Evolutionary conservation across 2,797 vertebrate genomes (phyloP).

Genomic region (Pantherophis alleghaniensis): DNA sequence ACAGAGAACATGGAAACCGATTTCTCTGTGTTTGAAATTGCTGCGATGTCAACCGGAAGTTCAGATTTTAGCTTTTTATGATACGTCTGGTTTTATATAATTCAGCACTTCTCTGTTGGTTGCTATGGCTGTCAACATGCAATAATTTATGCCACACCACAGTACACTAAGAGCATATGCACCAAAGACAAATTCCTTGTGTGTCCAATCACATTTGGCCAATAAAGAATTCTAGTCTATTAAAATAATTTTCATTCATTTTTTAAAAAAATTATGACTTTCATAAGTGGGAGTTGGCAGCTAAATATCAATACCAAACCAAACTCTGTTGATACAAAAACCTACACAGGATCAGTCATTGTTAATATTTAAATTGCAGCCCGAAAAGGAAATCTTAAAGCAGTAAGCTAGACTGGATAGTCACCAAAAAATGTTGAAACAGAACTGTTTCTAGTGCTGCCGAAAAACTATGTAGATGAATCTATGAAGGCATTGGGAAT

Average conservation of each 20-base stretch:
- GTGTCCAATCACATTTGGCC: too few species aligned
- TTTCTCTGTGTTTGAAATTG: too few species aligned
- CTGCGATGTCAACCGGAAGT: too few species aligned
- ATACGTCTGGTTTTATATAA: not conserved
- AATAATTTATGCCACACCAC: not conserved
- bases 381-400: not conserved
- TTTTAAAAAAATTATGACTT: too few species aligned
- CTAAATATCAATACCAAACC: not conserved
- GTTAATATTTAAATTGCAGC: not conserved
- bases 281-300: not conserved
- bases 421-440: not conserved
- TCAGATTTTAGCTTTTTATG: not conserved
- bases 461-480: not conserved
- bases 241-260: not conserved
- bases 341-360: not conserved
- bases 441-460: not conserved
- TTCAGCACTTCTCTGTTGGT: not conserved
- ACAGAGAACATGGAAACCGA: too few species aligned
- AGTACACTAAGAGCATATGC: not conserved
- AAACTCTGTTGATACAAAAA: not conserved
- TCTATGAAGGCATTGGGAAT: not conserved
- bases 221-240: too few species aligned
- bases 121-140: not conserved
- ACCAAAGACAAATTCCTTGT: too few species aligned
- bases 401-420: not conserved